Evolutionary conservation across 1,140 invertebrate species (phyloP).

Genomic region (Melitaea cinxia): DNA sequence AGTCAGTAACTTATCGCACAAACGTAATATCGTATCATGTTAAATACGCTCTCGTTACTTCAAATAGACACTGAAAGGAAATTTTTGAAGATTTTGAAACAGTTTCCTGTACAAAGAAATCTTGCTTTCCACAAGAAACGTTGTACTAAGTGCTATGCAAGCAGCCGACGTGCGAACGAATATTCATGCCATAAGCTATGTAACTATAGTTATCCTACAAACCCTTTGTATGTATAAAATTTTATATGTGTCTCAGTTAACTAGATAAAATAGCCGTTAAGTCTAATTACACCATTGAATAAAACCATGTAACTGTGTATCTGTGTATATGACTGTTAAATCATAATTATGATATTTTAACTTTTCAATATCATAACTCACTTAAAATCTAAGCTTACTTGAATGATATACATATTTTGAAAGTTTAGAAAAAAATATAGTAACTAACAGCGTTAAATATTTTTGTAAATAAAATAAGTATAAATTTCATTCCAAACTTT

Average conservation of each 20-base stretch:
- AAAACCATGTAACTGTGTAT: no score
- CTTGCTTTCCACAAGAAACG: slow-evolving; percentile 2
- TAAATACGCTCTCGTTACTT: background rate
- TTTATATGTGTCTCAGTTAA: no score
- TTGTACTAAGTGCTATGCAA: slow-evolving; percentile 6
- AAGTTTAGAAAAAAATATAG: no score
- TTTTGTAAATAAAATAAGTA: background rate
- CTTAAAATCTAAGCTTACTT: no score
- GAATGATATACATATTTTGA: no score
- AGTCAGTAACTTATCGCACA: no score
- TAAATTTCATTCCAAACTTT: slow-evolving; percentile 9
- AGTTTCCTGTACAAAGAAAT: background rate
- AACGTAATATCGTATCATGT: background rate
- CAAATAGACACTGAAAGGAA: background rate
- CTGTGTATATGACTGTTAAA: no score
- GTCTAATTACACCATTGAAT: no score
- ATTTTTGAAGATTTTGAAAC: background rate
- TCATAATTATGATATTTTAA: no score
- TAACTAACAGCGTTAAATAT: background rate
- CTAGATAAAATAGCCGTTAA: no score
- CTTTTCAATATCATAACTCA: no score
- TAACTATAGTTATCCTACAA: slow-evolving; percentile 3
- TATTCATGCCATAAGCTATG: background rate
- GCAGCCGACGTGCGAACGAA: slow-evolving; percentile 7
- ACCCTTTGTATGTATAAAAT: no score